These are phyloP conservation scores for Rhingia campestris DNA, from an alignment of 2,888 invertebrate genomes.

Conservation along the genomic window DNA sequence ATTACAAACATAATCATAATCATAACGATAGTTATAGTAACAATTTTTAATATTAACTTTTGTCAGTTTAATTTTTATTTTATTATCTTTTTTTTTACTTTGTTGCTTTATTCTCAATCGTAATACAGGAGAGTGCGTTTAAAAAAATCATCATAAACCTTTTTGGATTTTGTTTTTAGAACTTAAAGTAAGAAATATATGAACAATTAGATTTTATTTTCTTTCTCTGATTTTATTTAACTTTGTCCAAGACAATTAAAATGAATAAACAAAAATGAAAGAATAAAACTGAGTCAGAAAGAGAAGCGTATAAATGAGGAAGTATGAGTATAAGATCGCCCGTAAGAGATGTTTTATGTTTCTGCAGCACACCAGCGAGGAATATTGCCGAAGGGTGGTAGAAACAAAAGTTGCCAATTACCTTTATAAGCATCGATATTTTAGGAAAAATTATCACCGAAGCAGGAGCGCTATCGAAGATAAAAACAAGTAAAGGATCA, in stretches of 20 bases:
- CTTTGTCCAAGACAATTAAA: conserved; percentile 69
- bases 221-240: conserved; percentile 39
- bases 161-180: conserved; percentile 39
- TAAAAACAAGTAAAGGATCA: too few relatives aligned
- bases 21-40: conserved; percentile 45
- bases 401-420: too few relatives aligned
- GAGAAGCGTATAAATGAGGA: too few relatives aligned
- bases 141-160: conserved; percentile 6
- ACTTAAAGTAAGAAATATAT: conserved; percentile 35
- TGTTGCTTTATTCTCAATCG: conserved; percentile 35
- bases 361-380: too few relatives aligned
- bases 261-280: conserved; percentile 51
- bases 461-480: too few relatives aligned
- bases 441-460: too few relatives aligned
- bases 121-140: conserved; percentile 38
- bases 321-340: too few relatives aligned
- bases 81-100: conserved; percentile 29
- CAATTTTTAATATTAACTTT: conserved; percentile 25
- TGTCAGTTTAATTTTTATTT: conserved; percentile 17
- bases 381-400: too few relatives aligned
- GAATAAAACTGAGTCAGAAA: background rate
- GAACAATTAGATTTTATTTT: conserved; percentile 16
- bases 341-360: too few relatives aligned
- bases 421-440: too few relatives aligned
- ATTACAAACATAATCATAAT: conserved; percentile 33